Evolutionary conservation across 2,797 vertebrate genomes (phyloP).

Genomic region (Propithecus deckenii): DNA sequence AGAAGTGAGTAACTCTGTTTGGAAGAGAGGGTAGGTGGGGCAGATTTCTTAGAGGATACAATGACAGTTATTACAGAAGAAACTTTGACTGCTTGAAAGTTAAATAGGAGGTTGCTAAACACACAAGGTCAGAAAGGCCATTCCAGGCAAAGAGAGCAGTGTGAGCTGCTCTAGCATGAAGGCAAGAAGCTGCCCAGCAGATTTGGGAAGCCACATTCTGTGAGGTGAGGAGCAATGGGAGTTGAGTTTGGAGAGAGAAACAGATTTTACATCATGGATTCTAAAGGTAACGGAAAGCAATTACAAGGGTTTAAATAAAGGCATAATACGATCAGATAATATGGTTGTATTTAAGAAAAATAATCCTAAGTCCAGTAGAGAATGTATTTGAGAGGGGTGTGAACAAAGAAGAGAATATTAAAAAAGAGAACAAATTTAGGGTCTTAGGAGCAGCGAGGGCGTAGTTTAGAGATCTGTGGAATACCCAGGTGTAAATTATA

Average conservation of each 20-base stretch:
- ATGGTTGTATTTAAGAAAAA: not conserved
- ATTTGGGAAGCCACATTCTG: not conserved
- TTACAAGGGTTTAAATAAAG: not conserved
- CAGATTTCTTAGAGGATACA: not conserved
- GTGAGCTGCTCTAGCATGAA: not conserved
- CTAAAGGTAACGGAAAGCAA: not conserved
- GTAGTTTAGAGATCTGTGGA: not conserved
- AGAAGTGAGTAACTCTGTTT: not conserved
- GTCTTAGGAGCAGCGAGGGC: not conserved
- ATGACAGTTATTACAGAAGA: not conserved
- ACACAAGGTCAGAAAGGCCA: not conserved
- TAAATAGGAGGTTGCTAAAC: not conserved
- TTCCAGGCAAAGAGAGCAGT: not conserved
- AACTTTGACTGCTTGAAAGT: not conserved
- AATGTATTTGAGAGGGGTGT: not conserved
- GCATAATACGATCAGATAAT: not conserved
- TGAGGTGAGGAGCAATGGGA: not conserved
- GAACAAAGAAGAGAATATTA: not conserved
- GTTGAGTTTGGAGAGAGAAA: not conserved
- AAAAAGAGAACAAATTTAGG: not conserved
- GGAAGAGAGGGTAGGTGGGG: not conserved
- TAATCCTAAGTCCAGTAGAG: not conserved
- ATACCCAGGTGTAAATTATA: not conserved
- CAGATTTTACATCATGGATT: not conserved
- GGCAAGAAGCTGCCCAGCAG: not conserved